These are phyloP conservation scores for Esox lucius DNA, from an alignment of 2,797 vertebrate species.

Conservation along the genomic window DNA sequence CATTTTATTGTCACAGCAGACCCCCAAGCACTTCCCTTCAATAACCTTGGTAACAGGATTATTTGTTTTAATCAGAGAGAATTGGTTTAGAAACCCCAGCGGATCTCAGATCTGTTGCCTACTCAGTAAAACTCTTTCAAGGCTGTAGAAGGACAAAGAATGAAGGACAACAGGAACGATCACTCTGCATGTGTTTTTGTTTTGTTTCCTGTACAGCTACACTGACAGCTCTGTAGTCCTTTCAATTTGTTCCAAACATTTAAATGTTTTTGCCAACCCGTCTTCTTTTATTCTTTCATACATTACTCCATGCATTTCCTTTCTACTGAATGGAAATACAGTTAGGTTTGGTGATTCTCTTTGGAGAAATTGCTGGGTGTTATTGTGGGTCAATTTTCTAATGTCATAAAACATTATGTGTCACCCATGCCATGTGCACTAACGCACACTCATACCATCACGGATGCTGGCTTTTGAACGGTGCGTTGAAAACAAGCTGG, in stretches of 20 bases:
- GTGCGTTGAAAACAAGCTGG: too few relatives aligned
- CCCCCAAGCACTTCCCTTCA: constrained; percentile 47
- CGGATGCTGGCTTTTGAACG: too few relatives aligned
- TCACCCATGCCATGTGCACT: too few relatives aligned
- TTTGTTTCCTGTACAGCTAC: not conserved
- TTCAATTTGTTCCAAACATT: not conserved
- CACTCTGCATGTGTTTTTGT: not conserved
- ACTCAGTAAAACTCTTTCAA: not conserved
- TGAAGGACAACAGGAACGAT: not conserved
- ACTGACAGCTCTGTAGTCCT: not conserved
- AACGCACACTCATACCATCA: too few relatives aligned
- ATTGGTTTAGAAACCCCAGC: constrained; percentile 42
- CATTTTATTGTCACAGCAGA: constrained; percentile 53
- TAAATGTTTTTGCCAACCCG: not conserved
- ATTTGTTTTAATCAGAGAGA: constrained; percentile 46
- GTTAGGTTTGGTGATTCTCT: too few relatives aligned
- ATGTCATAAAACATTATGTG: too few relatives aligned
- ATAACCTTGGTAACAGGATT: constrained; percentile 54
- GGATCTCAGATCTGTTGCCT: not conserved
- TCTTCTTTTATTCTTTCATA: too few relatives aligned
- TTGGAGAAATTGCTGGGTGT: too few relatives aligned
- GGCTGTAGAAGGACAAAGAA: not conserved
- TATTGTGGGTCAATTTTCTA: too few relatives aligned
- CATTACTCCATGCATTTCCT: too few relatives aligned
- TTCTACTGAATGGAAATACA: too few relatives aligned